phyloP scores from a whole-genome alignment of 2,113 vertebrate species.

The Pelecanus crispus region DNA sequence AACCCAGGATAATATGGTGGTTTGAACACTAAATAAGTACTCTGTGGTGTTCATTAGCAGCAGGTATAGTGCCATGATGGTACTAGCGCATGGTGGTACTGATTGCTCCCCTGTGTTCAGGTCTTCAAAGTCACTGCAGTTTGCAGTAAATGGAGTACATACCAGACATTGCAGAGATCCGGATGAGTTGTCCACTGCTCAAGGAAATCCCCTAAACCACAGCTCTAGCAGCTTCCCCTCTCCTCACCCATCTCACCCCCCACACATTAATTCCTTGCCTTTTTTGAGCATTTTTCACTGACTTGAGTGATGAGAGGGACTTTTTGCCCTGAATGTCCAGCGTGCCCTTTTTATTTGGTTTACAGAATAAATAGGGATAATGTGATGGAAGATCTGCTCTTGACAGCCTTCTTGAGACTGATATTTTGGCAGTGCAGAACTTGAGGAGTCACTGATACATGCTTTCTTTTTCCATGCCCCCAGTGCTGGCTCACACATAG shows the following conservation, averaged over 20 bases:
- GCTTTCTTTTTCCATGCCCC: not conserved
- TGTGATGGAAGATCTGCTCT: not conserved
- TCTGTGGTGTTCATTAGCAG: not conserved
- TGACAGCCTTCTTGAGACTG: not conserved
- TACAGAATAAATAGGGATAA: not conserved
- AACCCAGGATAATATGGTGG: not conserved
- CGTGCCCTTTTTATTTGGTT: not conserved
- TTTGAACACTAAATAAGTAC: not conserved
- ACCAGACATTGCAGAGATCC: not conserved
- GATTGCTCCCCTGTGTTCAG: not conserved
- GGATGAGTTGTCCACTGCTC: slow-evolving; percentile 22
- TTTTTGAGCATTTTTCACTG: slow-evolving; percentile 50
- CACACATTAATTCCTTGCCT: slow-evolving; percentile 46
- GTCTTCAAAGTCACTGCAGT: not conserved
- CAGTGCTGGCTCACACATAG: not conserved
- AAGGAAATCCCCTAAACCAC: slow-evolving; percentile 55
- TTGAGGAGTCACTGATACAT: not conserved
- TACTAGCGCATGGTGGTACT: not conserved
- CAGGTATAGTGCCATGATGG: not conserved
- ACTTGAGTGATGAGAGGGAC: not conserved
- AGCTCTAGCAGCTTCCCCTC: not conserved
- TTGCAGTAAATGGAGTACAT: not conserved
- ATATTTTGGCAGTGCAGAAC: not conserved
- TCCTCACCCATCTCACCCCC: not conserved
- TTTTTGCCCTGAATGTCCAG: not conserved